phyloP scores from a whole-genome alignment of 2,888 invertebrate genomes.

The Phortica magna region DNA sequence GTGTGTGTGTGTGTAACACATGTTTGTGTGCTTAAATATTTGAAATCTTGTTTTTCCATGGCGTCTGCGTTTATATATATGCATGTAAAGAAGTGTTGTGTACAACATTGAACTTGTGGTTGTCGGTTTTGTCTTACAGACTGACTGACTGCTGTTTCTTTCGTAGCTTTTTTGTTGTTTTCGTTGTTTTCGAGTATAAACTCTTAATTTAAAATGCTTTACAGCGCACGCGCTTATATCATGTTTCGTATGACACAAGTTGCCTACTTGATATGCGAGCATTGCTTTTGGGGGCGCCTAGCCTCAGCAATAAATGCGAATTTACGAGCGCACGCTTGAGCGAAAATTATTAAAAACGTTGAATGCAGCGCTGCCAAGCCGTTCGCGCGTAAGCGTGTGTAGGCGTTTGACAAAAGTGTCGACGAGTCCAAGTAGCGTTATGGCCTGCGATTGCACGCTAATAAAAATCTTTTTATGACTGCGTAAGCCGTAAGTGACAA shows the following conservation, averaged over 20 bases:
- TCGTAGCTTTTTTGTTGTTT: background rate
- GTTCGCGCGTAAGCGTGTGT: conserved; percentile 31
- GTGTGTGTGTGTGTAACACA: too few relatives aligned
- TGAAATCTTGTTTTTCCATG: too few relatives aligned
- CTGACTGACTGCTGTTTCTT: background rate
- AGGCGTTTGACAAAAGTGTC: conserved; percentile 29
- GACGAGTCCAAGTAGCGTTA: too few relatives aligned
- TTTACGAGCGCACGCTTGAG: conserved; percentile 1
- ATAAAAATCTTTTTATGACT: conserved; percentile 69
- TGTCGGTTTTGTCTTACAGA: background rate
- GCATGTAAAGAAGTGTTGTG: too few relatives aligned
- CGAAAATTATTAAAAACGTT: too few relatives aligned
- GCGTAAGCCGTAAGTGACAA: conserved; percentile 53
- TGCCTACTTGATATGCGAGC: background rate
- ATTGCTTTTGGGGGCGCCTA: background rate
- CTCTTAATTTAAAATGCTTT: conserved; percentile 1
- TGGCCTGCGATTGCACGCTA: conserved; percentile 30
- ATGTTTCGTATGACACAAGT: background rate
- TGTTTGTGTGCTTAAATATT: too few relatives aligned
- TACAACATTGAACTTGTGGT: background rate
- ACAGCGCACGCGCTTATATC: background rate
- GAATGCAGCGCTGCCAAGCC: background rate
- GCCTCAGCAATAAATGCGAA: conserved; percentile 11
- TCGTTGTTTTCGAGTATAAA: background rate
- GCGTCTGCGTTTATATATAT: too few relatives aligned